These are phyloP conservation scores for Battus philenor DNA, from an alignment of 1,140 invertebrate genomes.

Conservation along the genomic window DNA sequence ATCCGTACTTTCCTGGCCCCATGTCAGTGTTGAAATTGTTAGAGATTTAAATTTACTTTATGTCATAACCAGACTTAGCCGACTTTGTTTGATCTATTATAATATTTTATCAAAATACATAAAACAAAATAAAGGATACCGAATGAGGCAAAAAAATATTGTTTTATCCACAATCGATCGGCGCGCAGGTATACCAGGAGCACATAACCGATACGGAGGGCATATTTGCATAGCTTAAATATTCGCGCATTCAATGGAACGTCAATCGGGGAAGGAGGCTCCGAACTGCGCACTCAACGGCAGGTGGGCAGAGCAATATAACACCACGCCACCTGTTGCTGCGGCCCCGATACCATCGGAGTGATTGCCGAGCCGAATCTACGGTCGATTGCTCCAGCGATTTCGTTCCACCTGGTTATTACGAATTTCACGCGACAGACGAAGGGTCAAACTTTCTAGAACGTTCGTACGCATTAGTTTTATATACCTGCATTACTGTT, in stretches of 20 bases:
- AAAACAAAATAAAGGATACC: no score
- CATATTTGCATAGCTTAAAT: background rate
- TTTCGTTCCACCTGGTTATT: background rate
- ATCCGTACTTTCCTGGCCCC: background rate
- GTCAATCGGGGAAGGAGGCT: background rate
- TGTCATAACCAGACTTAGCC: no score
- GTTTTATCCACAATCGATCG: no score
- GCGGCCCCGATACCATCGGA: constrained; percentile 1
- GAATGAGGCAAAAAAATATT: no score
- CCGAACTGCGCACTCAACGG: background rate
- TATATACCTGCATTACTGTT: no score
- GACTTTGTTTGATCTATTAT: no score
- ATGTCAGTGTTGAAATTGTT: no score
- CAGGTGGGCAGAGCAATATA: background rate
- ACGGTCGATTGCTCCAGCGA: constrained; percentile 6
- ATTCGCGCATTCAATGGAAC: background rate
- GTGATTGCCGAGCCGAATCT: constrained; percentile 8
- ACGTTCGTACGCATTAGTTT: no score
- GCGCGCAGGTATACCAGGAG: no score
- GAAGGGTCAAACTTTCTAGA: background rate
- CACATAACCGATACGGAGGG: no score
- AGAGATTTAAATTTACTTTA: no score
- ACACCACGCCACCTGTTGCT: constrained; percentile 10
- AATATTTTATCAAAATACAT: no score
- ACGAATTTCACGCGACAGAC: background rate